Evolutionary conservation across 1,140 invertebrate genomes (phyloP), one percentile per base, ranked within the genome.

Genomic region (Teleogryllus occipitalis): DNA sequence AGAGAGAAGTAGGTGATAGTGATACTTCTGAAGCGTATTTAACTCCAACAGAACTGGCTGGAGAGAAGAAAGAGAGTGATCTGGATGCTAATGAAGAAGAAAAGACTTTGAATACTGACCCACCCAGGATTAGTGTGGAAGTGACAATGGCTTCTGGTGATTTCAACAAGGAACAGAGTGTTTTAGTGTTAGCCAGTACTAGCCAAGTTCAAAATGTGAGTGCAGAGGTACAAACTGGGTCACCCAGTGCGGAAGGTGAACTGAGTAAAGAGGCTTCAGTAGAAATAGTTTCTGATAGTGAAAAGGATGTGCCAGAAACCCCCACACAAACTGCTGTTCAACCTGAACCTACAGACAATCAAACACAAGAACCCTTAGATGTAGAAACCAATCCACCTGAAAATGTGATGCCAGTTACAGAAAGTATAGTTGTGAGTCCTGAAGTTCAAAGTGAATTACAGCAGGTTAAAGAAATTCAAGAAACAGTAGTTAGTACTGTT

Each of bases 21-120:
- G 90, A 91, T 83, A 90, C 87, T 81, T 90, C 90, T 74, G 90
- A 91, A 81, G 86, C 89, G 54, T 90, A 90, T 83, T 84, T 90
- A 77, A 90, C 89, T 78, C 89, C 90, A 14, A 90, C 89, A 75
- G 90, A 90, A 84, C 87, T 84, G 74, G 79, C 65, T 21, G 80
- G 76, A 27, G 78, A 80, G 49, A 82, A 81, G 75, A 79, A 79
- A 27, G 80, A 81, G 48, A 75, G 74, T 49, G 80, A 80, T 18
- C 39, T 27, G 14, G 79, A 78, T 22, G 79, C 75, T 27, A 47
- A 47, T 78, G 78, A 81, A 47, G 78, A 78, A 49, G 48, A 65
- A 27, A 76, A 81, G 74, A 54, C 77, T 54, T 47, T 54, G 39
- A 21, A 8, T 48, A 18, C 76, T 47, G 84, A 86, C 74, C 54